Base-by-base conservation (phyloP, 2,888 invertebrate genomes). In the Trypoxylon attenuatum region DNA sequence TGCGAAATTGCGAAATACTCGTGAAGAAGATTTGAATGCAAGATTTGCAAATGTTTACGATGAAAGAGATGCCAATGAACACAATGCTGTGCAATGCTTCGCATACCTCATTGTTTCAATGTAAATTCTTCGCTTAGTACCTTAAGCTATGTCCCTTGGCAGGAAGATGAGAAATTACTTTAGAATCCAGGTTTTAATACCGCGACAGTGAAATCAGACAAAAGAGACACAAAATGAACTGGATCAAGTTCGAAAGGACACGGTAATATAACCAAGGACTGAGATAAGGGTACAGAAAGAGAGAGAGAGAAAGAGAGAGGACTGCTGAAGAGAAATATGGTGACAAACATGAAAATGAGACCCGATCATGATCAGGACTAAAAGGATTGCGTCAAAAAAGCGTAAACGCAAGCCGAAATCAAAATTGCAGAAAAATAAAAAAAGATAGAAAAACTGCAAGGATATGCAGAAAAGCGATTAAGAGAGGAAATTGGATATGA, bases 171-270 rank as follows among this genome's bases (percentile, higher is more conserved):
- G 10, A 18, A 22, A 13, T 22, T 22, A 38, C 13, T 1, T 4
- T 27, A 18, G 57, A 60, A 67, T 70, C 57, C 52, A 73, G 66
- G 45, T 52, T 39, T 45, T 21, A 50, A 57, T 45, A 33, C 16
- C 45, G 25, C 13, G 16, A 15, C 51, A 45, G 45, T 39, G 33
- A 13, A 41, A 15, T 5, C 33, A 18, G 19, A 5, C 38, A n/a
- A n/a, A n/a, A 29, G 60, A 42, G 22, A 38, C 33, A n/a, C 6
- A 15, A 39, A 21, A 38, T 19, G 21, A 25, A 33, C 16, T 45
- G 33, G 51, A 57, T 22, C n/a, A 33, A 45, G 46, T 45, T 41
- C 13, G 0, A 18, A 27, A 41, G 29, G 43, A 42, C 39, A 29
- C 10, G 47, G 56, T 5, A 47, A 64, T 51, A 50, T 33, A 33